phyloP scores from a whole-genome alignment of 2,888 invertebrate genomes.

The Acanthosepion esculentum region DNA sequence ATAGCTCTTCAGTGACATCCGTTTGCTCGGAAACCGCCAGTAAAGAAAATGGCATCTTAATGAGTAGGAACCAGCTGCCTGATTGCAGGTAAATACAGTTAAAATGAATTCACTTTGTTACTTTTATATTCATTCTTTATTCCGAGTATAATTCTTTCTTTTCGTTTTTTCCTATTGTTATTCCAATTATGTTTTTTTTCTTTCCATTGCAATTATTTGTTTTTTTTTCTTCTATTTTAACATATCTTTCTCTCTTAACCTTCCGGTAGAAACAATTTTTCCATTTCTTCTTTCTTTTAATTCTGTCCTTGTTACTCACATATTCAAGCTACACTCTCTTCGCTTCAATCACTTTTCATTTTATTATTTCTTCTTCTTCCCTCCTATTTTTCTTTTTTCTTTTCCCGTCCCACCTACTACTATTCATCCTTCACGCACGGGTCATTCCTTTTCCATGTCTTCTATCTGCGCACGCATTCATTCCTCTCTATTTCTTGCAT shows the following conservation, averaged over 20 bases:
- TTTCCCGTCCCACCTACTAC: too few species aligned
- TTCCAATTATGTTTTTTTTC: not conserved
- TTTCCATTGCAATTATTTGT: not conserved
- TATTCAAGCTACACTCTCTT: not conserved
- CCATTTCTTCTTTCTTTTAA: not conserved
- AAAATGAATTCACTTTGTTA: not conserved
- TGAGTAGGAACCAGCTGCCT: not conserved
- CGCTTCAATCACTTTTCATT: not conserved
- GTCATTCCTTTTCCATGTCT: too few species aligned
- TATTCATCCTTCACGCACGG: too few species aligned
- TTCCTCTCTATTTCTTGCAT: too few species aligned
- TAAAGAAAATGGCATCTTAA: not conserved
- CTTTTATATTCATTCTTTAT: not conserved
- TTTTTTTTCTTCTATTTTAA: not conserved
- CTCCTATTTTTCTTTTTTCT: too few species aligned
- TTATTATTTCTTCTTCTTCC: not conserved
- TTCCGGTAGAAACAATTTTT: not conserved
- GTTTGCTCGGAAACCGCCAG: not conserved
- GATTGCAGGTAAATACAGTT: not conserved
- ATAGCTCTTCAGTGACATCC: not conserved
- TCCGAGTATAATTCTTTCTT: not conserved
- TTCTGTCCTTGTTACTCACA: not conserved
- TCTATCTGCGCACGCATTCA: too few species aligned
- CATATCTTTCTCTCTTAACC: not conserved
- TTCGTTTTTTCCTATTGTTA: not conserved